These are phyloP conservation scores for Eupithecia subumbrata DNA, from an alignment of 2,888 invertebrate genomes.

Conservation along the genomic window DNA sequence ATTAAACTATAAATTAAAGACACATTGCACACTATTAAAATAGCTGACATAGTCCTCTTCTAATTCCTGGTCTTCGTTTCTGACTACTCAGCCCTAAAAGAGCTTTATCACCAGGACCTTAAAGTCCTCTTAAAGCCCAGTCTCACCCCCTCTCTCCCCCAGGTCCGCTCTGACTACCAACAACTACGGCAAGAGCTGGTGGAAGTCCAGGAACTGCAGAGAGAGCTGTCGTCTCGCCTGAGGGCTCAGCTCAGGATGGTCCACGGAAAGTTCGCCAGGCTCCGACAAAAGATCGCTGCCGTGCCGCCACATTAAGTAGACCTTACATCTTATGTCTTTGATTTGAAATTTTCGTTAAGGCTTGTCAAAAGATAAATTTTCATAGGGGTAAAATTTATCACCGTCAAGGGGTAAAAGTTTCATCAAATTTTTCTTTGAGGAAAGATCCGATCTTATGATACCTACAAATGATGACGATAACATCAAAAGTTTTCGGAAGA, in stretches of 20 bases:
- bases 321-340: slow-evolving; percentile 35
- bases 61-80: background rate
- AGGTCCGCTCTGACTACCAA: slow-evolving; percentile 90
- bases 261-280: slow-evolving; percentile 89
- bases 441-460: background rate
- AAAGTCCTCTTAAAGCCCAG: background rate
- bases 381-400: background rate
- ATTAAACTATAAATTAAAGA: no score
- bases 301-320: slow-evolving; percentile 65
- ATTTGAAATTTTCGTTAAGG: background rate
- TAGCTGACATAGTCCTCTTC: background rate
- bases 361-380: background rate
- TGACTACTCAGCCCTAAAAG: background rate
- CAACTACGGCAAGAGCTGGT: slow-evolving; percentile 90
- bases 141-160: slow-evolving; percentile 31
- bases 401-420: no score
- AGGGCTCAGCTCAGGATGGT: slow-evolving; percentile 88
- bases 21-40: no score
- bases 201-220: slow-evolving; percentile 91
- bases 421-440: no score
- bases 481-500: background rate
- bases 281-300: slow-evolving; percentile 88
- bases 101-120: slow-evolving; percentile 6
- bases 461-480: no score
- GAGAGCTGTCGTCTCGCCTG: slow-evolving; percentile 90